Percentiles rank a stretch among this genome's conserved stretches.
phyloP scores from a whole-genome alignment of 1,140 invertebrate genomes.

The Penaeus chinensis region DNA sequence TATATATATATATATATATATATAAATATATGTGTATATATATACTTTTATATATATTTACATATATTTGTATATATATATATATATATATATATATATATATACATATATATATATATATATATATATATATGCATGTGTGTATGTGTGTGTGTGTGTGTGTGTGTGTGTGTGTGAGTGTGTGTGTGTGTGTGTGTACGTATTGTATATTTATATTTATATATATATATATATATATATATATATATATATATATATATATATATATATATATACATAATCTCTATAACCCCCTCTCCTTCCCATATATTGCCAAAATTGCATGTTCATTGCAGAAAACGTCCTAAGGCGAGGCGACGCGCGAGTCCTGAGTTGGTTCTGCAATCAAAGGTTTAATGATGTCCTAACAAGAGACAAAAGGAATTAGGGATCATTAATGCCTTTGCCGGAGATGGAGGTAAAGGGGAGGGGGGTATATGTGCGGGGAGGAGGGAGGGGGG shows the following conservation, averaged over 20 bases:
- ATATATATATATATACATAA: constrained; percentile 13
- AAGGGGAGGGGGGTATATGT: too few species aligned
- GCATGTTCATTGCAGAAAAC: neutral
- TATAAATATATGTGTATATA: too few species aligned
- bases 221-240: constrained; percentile 21
- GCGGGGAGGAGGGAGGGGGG: too few species aligned
- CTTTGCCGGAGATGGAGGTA: too few species aligned
- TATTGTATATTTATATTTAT: neutral
- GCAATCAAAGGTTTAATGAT: too few species aligned
- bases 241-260: constrained; percentile 18
- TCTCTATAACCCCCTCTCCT: neutral
- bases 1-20: too few species aligned
- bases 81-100: neutral
- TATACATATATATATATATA: neutral
- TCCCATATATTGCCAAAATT: neutral
- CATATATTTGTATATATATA: too few species aligned
- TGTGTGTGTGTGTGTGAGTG: neutral
- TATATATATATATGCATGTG: neutral
- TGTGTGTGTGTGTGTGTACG: neutral
- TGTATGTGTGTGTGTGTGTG: neutral
- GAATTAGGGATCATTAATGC: too few species aligned
- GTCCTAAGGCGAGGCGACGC: neutral
- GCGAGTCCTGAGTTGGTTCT: neutral
- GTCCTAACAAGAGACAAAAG: too few species aligned
- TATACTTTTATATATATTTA: too few species aligned